Conservation (phyloP, 2,113 vertebrate genomes). For the Mellivora capensis region DNA sequence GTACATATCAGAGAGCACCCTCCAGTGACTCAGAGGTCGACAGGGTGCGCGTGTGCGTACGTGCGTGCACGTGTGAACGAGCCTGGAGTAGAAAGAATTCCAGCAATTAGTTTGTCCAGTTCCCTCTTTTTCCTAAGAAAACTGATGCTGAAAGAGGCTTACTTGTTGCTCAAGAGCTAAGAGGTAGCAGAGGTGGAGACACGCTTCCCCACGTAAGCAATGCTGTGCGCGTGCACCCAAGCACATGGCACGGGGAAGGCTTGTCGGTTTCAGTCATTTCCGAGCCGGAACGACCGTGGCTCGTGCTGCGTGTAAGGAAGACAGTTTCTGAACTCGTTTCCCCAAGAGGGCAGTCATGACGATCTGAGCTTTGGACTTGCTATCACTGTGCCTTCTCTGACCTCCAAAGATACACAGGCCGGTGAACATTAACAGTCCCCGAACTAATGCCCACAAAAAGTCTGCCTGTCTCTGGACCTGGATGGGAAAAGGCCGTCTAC, state of each 20-base stretch:
- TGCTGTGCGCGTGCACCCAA: no score
- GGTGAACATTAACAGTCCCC: not conserved
- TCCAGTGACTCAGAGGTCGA: not conserved
- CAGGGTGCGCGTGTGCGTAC: not conserved
- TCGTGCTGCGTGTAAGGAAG: not conserved
- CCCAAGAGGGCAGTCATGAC: not conserved
- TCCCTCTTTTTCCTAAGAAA: not conserved
- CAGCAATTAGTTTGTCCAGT: not conserved
- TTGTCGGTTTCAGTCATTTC: not conserved
- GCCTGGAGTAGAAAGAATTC: not conserved
- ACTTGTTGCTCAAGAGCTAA: not conserved
- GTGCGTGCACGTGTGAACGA: fast-evolving
- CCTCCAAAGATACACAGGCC: not conserved
- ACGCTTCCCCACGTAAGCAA: not conserved
- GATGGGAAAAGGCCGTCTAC: slow-evolving; percentile 41
- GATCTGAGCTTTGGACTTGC: not conserved
- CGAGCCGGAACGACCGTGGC: not conserved
- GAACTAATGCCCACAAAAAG: slow-evolving; percentile 8
- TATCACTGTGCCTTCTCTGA: slow-evolving; percentile 15
- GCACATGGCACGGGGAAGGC: not conserved
- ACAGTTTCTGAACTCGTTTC: not conserved
- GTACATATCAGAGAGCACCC: not conserved
- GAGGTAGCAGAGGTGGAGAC: not conserved
- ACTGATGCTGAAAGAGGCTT: not conserved
- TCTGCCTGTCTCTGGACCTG: slow-evolving; percentile 36